Base-by-base conservation (phyloP, 1,140 invertebrate species). In the Eriosoma lanigerum region DNA sequence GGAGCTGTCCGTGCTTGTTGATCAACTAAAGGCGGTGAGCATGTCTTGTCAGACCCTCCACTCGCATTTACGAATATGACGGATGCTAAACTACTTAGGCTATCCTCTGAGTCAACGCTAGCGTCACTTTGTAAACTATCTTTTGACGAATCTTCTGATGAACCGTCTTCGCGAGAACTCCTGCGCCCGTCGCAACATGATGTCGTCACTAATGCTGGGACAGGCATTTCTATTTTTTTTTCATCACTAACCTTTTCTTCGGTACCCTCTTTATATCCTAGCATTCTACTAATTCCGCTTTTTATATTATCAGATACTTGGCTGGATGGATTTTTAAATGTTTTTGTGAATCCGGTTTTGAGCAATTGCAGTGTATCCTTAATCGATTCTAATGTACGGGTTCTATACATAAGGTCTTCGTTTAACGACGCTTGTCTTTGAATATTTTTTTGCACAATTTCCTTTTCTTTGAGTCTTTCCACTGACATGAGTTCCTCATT, bases 61-160 rank as follows among this genome's bases (percentile, higher is more conserved):
- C 56, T 60, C 6, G 75, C 75, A n/a, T 78, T 78, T 24, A 78
- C 75, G 24, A 78, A 78, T 46, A 78, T 78, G 19, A 78, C 75
- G 9, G 75, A 78, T 19, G 75, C 75, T 46, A 78, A 60, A 62
- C 75, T 78, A 62, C 75, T 93, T 85, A 95, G 94, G 86, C 93
- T 95, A 83, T 96, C 94, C 86, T 96, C 94, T 2, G 93, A 95
- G 85, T 96, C 94, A 3, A 96, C 92, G 86, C 94, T 96, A 0
- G 95, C 96, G 83, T 96, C 94, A 85, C 94, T 96, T 85, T 96
- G 94, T 64, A 96, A 88, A 85, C 94, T 96, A 84, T 93, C 94
- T 84, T 96, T 94, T 86, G 96, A 96, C 1, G 93, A 94, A 0
- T 94, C 95, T 84, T 96, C 94, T 0, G 94, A 96, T 19, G 72